Evolutionary conservation across 1,140 invertebrate genomes (phyloP).

Genomic region (Aphelinus certus): DNA sequence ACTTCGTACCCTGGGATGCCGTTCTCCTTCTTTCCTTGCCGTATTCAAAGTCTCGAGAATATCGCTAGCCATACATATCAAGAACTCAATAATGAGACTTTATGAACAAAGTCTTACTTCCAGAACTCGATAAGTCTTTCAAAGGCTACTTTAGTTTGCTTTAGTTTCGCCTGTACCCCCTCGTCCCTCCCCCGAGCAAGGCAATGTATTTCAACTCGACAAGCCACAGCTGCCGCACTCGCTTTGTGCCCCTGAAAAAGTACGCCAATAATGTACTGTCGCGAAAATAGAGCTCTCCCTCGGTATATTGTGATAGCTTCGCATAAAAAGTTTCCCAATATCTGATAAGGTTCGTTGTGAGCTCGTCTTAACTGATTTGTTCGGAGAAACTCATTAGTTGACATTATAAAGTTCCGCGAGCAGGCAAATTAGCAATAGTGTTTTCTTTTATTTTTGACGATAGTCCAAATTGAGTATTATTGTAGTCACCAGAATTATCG

Average conservation of each 20-base stretch:
- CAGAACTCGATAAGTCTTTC: conserved; percentile 37
- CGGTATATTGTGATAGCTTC: neutral
- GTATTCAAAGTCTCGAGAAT: conserved; percentile 29
- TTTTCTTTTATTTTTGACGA: too few species aligned
- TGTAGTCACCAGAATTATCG: too few species aligned
- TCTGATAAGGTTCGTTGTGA: too few species aligned
- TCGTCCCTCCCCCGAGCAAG: neutral
- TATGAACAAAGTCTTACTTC: conserved; percentile 40
- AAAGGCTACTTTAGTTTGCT: conserved; percentile 38
- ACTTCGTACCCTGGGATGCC: conserved; percentile 17
- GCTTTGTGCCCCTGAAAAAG: conserved; percentile 26
- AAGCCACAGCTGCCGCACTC: neutral
- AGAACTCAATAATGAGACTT: conserved; percentile 39
- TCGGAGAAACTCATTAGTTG: too few species aligned
- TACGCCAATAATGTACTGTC: conserved; percentile 27
- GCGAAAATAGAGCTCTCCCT: conserved; percentile 17
- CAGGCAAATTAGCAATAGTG: too few species aligned
- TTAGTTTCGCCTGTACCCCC: conserved; percentile 6
- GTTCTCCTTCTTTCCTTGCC: neutral
- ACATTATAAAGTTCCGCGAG: too few species aligned
- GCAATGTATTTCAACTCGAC: conserved; percentile 26
- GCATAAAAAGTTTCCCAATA: neutral
- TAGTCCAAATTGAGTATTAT: too few species aligned
- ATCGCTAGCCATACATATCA: conserved; percentile 35
- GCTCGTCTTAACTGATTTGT: too few species aligned